Percentiles rank a stretch among this genome's conserved stretches.
Conservation (phyloP, 1,140 invertebrate genomes). For the Nebria ingens region DNA sequence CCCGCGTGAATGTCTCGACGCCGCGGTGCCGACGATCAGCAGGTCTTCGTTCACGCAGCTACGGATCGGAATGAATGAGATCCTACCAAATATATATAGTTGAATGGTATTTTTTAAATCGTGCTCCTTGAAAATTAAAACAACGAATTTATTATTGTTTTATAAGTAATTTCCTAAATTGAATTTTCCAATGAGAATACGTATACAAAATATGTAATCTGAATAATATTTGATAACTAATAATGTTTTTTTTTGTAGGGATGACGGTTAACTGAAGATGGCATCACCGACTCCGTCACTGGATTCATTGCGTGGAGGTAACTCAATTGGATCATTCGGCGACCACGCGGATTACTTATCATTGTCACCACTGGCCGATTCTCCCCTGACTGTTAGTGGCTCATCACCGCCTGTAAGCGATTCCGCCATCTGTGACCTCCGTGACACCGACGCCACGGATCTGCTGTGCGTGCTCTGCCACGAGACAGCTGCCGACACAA, state of each 20-base stretch:
- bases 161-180: not conserved
- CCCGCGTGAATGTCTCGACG: no score
- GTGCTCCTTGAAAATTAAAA: no score
- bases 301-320: slow-evolving; percentile 79
- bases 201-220: not conserved
- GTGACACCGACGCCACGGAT: slow-evolving; percentile 38
- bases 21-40: no score
- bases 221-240: not conserved
- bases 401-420: slow-evolving; percentile 71
- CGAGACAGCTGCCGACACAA: slow-evolving; percentile 54
- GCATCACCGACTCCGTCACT: slow-evolving; percentile 79
- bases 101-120: no score
- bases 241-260: slow-evolving; percentile 39
- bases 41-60: no score
- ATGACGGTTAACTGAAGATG: slow-evolving; percentile 62
- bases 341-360: slow-evolving; percentile 52
- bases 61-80: not conserved
- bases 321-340: slow-evolving; percentile 73
- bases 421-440: slow-evolving; percentile 64
- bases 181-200: not conserved
- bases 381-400: slow-evolving; percentile 68
- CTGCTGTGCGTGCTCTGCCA: slow-evolving; percentile 72
- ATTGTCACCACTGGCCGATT: slow-evolving; percentile 49
- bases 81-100: not conserved
- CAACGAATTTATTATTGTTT: no score